Conservation (phyloP, 2,888 invertebrate species). For the Lasiommata megera region DNA sequence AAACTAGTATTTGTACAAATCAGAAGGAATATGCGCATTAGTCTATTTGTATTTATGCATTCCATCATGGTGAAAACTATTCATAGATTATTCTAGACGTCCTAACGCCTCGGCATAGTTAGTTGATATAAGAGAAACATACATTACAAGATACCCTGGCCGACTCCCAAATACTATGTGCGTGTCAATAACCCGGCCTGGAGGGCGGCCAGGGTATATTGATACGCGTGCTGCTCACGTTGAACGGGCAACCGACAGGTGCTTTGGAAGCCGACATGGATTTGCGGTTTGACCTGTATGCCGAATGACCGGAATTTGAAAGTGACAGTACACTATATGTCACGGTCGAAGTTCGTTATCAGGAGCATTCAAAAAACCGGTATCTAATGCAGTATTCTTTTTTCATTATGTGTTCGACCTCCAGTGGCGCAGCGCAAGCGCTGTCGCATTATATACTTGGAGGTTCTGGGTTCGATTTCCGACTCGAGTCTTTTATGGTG, state of each 20-base stretch:
- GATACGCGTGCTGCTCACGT: neutral
- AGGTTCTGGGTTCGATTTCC: too few relatives aligned
- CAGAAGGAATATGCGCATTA: neutral
- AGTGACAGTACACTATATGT: neutral
- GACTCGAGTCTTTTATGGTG: too few relatives aligned
- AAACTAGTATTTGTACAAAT: neutral
- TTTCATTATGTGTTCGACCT: too few relatives aligned
- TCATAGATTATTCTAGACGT: conserved; percentile 26
- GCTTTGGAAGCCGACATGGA: neutral
- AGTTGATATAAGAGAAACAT: conserved; percentile 15
- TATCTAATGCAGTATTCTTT: too few relatives aligned
- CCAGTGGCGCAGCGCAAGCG: too few relatives aligned
- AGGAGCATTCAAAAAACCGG: too few relatives aligned
- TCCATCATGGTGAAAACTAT: conserved; percentile 21
- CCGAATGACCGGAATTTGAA: conserved; percentile 5
- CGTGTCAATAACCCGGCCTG: conserved; percentile 34
- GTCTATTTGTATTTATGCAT: neutral
- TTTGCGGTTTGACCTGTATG: conserved; percentile 1
- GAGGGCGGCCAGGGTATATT: conserved; percentile 6
- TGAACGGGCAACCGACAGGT: conserved; percentile 3
- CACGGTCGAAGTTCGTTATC: neutral
- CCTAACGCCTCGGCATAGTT: conserved; percentile 15
- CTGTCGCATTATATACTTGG: too few relatives aligned
- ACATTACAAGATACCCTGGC: conserved; percentile 30
- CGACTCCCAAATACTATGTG: conserved; percentile 27